Percentiles rank a stretch among this genome's conserved stretches.
Conservation (phyloP, 2,797 vertebrate genomes). For the Protosalanx chinensis region DNA sequence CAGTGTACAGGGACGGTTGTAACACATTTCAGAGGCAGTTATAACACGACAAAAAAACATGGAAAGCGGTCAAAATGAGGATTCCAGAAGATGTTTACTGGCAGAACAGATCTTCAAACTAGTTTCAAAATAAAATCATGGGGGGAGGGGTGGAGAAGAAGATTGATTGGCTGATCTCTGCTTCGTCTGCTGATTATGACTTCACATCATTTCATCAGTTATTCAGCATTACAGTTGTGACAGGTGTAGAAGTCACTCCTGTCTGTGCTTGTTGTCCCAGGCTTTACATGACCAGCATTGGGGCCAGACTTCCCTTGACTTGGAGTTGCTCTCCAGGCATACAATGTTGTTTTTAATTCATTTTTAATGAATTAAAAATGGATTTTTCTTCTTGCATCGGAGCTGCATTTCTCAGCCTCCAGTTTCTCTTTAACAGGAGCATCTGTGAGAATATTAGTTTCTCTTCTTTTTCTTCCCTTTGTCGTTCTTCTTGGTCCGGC, state of each 20-base stretch:
- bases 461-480: conserved; percentile 1
- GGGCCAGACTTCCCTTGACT: conserved; percentile 14
- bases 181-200: too few relatives aligned
- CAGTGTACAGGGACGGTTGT: too few relatives aligned
- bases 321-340: conserved; percentile 19
- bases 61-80: too few relatives aligned
- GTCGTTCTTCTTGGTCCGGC: too few relatives aligned
- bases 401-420: conserved; percentile 19
- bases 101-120: too few relatives aligned
- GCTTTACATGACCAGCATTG: conserved; percentile 20
- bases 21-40: too few relatives aligned
- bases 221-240: neutral
- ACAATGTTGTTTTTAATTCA: conserved; percentile 4
- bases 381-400: conserved; percentile 2
- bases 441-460: conserved; percentile 19
- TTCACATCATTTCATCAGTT: too few relatives aligned
- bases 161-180: too few relatives aligned
- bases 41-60: too few relatives aligned
- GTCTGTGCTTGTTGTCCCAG: conserved; percentile 12
- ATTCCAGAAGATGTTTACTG: too few relatives aligned
- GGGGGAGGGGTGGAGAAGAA: too few relatives aligned
- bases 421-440: conserved; percentile 3
- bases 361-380: neutral
- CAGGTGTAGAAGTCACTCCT: conserved; percentile 12
- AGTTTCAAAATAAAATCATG: too few relatives aligned